Conservation (phyloP, 2,113 vertebrate genomes). For the Kobus ellipsiprymnus region DNA sequence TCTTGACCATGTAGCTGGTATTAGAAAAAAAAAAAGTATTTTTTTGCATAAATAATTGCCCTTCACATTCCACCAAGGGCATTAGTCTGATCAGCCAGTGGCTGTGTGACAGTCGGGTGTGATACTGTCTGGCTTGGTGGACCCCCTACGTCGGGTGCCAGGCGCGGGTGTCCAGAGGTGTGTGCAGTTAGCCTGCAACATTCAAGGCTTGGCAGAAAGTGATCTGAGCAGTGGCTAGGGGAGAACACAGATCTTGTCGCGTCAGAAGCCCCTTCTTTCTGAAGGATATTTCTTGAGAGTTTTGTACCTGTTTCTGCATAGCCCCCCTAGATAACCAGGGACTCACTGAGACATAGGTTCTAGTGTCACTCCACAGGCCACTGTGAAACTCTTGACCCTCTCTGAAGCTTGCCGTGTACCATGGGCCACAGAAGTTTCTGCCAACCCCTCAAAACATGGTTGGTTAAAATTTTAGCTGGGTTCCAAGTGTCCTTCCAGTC, state of each 20-base stretch:
- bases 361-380: background rate
- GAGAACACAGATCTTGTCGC: background rate
- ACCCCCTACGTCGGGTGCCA: background rate
- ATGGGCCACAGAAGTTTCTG: background rate
- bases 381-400: background rate
- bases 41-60: background rate
- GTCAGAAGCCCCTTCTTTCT: background rate
- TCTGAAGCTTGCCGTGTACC: background rate
- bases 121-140: fast-evolving
- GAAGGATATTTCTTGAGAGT: background rate
- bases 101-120: background rate
- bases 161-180: background rate
- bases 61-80: background rate
- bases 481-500: background rate
- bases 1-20: background rate
- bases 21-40: background rate
- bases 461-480: background rate
- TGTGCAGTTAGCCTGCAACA: background rate
- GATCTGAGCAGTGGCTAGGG: background rate
- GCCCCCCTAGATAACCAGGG: background rate
- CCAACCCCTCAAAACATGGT: background rate
- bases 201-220: background rate
- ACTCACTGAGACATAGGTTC: background rate
- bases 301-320: background rate
- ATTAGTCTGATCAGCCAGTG: background rate